These are phyloP conservation scores for Erpornis zantholeuca DNA, from an alignment of 2,113 vertebrate species.

Conservation along the genomic window DNA sequence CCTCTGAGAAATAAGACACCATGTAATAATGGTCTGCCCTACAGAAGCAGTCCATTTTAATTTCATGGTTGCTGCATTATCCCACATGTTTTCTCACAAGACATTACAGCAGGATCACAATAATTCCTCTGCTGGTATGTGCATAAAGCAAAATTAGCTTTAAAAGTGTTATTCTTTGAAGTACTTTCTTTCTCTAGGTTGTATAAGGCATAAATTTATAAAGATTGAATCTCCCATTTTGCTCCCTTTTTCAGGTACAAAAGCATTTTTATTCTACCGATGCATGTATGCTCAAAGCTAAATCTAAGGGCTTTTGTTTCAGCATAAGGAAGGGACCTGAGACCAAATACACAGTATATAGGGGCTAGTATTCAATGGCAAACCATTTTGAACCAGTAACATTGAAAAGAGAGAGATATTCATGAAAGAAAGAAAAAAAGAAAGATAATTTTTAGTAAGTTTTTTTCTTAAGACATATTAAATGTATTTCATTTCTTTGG, in stretches of 20 bases:
- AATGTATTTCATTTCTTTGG: not conserved
- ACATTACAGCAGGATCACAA: constrained; percentile 21
- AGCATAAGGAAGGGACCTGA: not conserved
- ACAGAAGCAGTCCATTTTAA: constrained; percentile 50
- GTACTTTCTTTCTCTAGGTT: not conserved
- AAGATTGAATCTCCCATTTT: not conserved
- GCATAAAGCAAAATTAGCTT: not conserved
- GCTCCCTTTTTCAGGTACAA: not conserved
- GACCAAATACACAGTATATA: not conserved
- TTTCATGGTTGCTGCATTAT: constrained; percentile 62
- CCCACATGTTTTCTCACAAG: constrained; percentile 27
- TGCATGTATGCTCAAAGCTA: not conserved
- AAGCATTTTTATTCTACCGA: not conserved
- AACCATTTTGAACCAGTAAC: not conserved
- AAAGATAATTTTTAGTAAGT: not conserved
- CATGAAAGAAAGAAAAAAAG: not conserved
- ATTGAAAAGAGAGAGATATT: not conserved
- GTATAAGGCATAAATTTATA: constrained; percentile 7
- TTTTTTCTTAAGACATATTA: not conserved
- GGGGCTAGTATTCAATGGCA: not conserved
- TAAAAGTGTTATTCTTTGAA: not conserved
- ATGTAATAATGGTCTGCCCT: constrained; percentile 3
- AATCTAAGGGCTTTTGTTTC: not conserved
- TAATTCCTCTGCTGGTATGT: not conserved
- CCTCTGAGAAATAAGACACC: constrained; percentile 40